phyloP scores from a whole-genome alignment of 2,797 vertebrate species.

The Enteromius viviparus region DNA sequence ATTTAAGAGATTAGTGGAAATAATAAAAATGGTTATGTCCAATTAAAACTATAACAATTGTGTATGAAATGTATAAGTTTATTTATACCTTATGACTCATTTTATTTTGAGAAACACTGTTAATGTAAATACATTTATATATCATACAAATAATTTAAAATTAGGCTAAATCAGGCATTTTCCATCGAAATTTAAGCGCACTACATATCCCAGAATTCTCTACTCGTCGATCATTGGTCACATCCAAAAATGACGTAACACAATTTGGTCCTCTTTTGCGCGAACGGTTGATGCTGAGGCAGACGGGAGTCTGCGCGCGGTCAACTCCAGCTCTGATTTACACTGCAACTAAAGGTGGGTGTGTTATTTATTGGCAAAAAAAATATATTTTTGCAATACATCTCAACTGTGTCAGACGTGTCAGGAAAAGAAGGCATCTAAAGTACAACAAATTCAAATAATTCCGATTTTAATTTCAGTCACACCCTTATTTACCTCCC shows the following conservation, averaged over 20 bases:
- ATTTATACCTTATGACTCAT: not conserved
- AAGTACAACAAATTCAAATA: not conserved
- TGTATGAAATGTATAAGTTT: not conserved
- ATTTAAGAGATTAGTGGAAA: not conserved
- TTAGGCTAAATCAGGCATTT: not conserved
- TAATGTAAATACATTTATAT: not conserved
- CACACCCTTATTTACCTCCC: not conserved
- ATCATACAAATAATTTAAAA: not conserved
- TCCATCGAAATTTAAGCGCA: not conserved
- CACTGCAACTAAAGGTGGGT: constrained; percentile 57
- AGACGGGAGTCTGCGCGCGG: constrained; percentile 54
- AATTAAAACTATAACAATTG: not conserved
- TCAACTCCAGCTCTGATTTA: not conserved
- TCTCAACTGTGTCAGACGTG: not conserved
- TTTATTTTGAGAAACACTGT: not conserved
- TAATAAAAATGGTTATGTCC: not conserved
- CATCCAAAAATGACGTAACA: constrained; percentile 48
- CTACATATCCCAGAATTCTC: constrained; percentile 52
- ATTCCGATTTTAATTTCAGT: not conserved
- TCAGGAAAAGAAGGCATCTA: not conserved
- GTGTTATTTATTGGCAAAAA: constrained; percentile 31
- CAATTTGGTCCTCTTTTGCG: constrained; percentile 62
- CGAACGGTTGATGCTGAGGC: constrained; percentile 56
- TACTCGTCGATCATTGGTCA: not conserved
- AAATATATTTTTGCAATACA: not conserved